Conservation (phyloP, 2,888 invertebrate genomes). For the Anodontia alba region DNA sequence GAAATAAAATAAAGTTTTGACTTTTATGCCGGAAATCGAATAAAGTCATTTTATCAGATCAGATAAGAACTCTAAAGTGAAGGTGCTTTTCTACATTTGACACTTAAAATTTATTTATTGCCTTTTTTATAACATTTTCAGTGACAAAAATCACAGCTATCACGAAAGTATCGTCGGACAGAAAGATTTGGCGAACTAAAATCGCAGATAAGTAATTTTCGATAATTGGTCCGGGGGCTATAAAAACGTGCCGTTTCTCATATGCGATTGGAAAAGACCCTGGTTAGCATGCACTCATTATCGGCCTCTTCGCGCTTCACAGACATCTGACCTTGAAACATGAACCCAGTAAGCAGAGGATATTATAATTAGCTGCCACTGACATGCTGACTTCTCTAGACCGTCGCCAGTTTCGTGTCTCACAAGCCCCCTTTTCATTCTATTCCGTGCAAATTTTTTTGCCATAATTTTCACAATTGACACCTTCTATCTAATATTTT, state of each 20-base stretch:
- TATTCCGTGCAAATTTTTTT: background rate
- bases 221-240: background rate
- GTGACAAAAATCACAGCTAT: constrained; percentile 41
- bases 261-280: too few species aligned
- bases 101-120: constrained; percentile 52
- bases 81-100: constrained; percentile 31
- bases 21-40: constrained; percentile 46
- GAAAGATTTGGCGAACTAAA: background rate
- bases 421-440: too few species aligned
- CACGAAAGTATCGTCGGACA: background rate
- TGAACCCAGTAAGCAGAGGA: too few species aligned
- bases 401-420: too few species aligned
- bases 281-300: too few species aligned
- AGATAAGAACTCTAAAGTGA: constrained; percentile 36
- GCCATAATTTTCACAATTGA: background rate
- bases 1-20: constrained; percentile 43
- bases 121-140: constrained; percentile 46
- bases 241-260: too few species aligned
- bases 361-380: too few species aligned
- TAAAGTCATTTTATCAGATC: constrained; percentile 35
- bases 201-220: background rate
- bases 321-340: too few species aligned
- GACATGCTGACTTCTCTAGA: too few species aligned
- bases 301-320: too few species aligned
- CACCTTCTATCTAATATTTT: constrained; percentile 2